Percentiles rank a stretch among this genome's conserved stretches.
These are phyloP conservation scores for Anhinga anhinga DNA, from an alignment of 2,113 vertebrate species.

Conservation along the genomic window DNA sequence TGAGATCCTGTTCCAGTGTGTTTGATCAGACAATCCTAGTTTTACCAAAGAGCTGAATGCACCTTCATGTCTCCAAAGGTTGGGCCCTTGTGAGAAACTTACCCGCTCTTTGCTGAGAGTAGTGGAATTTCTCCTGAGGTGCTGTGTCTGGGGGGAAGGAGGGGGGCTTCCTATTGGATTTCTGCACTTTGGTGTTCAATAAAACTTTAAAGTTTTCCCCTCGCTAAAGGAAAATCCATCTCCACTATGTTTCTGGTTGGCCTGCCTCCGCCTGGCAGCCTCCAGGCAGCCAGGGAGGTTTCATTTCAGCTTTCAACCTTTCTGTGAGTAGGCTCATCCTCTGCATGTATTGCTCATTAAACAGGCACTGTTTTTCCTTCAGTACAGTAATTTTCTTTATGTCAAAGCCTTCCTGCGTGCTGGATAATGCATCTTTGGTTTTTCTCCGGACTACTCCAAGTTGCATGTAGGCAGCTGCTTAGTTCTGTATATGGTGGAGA, in stretches of 20 bases:
- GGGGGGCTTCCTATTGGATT: neutral
- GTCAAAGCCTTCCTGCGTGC: neutral
- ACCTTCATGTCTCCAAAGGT: neutral
- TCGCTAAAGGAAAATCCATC: neutral
- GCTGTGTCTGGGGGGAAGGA: neutral
- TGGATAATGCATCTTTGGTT: neutral
- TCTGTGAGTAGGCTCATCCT: neutral
- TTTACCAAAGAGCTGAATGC: neutral
- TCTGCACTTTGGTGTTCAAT: neutral
- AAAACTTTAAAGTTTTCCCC: neutral
- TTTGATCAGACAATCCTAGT: neutral
- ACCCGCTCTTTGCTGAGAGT: accelerated
- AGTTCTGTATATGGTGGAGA: neutral
- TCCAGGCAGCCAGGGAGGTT: neutral
- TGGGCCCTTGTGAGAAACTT: neutral
- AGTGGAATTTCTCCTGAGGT: neutral
- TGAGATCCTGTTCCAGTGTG: neutral
- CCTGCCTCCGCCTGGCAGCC: neutral
- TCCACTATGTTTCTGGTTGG: neutral
- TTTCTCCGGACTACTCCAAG: neutral
- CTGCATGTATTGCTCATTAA: neutral
- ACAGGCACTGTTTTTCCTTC: neutral
- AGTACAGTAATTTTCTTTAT: neutral
- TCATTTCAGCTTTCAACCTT: neutral
- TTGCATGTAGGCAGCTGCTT: neutral